Base-by-base conservation (phyloP, 2,113 vertebrate genomes). In the Platichthys flesus region DNA sequence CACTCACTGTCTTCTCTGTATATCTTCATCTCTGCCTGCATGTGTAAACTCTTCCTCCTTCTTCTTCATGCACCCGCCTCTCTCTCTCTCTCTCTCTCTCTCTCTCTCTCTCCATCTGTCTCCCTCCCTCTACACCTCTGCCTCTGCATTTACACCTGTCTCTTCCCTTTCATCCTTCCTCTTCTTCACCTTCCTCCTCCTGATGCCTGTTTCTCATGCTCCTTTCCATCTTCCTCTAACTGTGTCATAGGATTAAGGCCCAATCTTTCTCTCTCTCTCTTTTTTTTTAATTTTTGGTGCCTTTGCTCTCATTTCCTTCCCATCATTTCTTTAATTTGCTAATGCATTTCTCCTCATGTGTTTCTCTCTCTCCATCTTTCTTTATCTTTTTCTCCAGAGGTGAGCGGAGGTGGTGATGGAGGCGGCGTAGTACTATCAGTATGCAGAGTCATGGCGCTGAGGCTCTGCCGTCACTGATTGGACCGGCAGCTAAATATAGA, bases 401-500 rank as follows among this genome's bases (percentile, higher is more conserved):
- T 70, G 85, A 79, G 56, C 2, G 15, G 76, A 52, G 83, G 72
- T 58, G 60, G 71, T 52, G 57, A 74, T 71, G 49, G 75, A 62
- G 78, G 54, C 40, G 9, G 82, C 40, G 40, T 76, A 66, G 76
- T 87, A 81, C 73, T 76, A 90, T 90, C 90, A 86, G 89, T 79
- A 88, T 92, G 90, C 91, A 90, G 74, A 91, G 89, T 93, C 90
- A 93, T 83, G 84, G 86, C 15, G 73, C 81, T 79, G 75, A 64
- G 82, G 74, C 68, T 87, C 88, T 85, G 82, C 79, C 80, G 67
- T 88, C 90, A 90, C 83, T 87, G 88, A 91, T 87, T 85, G 82
- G 85, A 87, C 86, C 73, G 81, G n/a, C 58, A 68, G 80, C 89
- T 93, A 93, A 91, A 93, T 90, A 83, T 93, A 91, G 89, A 91